Percentiles rank a stretch among this genome's conserved stretches.
These are phyloP conservation scores for Philereme vetulata DNA, from an alignment of 2,888 invertebrate species.

Conservation along the genomic window DNA sequence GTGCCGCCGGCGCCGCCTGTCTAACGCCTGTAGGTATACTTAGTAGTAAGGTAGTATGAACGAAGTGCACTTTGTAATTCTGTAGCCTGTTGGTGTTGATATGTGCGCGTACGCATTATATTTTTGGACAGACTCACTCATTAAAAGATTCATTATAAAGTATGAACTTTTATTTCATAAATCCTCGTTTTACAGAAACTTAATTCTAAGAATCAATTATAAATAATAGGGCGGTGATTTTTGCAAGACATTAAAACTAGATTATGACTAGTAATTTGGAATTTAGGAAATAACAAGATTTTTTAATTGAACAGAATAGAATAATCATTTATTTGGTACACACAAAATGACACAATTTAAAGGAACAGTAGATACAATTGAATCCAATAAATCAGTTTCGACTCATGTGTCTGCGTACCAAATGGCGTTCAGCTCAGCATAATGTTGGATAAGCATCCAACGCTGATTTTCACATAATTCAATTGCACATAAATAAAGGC, in stretches of 20 bases:
- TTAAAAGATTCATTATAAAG: slow-evolving; percentile 67
- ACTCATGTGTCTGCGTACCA: too few species aligned
- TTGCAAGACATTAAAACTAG: background rate
- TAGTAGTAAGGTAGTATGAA: slow-evolving; percentile 50
- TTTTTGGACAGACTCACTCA: slow-evolving; percentile 79
- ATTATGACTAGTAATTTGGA: too few species aligned
- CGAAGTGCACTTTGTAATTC: slow-evolving; percentile 70
- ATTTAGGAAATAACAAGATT: too few species aligned
- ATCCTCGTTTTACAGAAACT: slow-evolving; percentile 11
- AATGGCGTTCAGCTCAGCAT: too few species aligned
- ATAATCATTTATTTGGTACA: too few species aligned
- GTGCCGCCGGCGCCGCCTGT: slow-evolving; percentile 27
- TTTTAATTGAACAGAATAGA: too few species aligned
- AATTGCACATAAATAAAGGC: too few species aligned
- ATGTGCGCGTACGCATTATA: slow-evolving; percentile 70
- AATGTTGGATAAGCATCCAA: too few species aligned
- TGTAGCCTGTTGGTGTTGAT: slow-evolving; percentile 72
- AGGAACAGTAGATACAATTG: too few species aligned
- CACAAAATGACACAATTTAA: too few species aligned
- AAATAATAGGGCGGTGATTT: slow-evolving; percentile 11
- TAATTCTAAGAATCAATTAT: slow-evolving; percentile 6
- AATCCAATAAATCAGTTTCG: too few species aligned
- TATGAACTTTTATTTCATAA: slow-evolving; percentile 53
- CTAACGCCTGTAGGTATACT: slow-evolving; percentile 42
- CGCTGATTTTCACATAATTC: too few species aligned